phyloP scores from a whole-genome alignment of 2,113 vertebrate species.

The Parus major region DNA sequence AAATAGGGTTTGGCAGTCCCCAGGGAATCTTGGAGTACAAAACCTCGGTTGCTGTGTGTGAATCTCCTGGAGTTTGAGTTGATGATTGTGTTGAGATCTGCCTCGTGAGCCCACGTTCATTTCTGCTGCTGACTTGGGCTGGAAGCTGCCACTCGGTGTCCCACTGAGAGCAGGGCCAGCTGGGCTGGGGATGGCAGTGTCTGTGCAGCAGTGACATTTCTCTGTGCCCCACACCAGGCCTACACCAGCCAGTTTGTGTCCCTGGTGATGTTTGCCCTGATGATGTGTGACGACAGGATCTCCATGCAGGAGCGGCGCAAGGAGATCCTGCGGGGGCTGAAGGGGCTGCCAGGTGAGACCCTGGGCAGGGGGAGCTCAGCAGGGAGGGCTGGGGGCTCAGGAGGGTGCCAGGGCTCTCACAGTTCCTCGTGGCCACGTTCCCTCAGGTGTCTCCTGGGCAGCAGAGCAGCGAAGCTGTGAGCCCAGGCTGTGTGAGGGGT shows the following conservation, averaged over 20 bases:
- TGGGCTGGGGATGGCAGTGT: fast-evolving
- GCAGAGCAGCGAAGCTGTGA: neutral
- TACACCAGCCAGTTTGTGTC: constrained; percentile 98
- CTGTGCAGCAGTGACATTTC: neutral
- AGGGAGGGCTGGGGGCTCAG: neutral
- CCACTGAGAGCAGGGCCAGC: neutral
- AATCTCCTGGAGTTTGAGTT: neutral
- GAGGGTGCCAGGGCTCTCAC: fast-evolving
- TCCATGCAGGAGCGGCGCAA: constrained; percentile 94
- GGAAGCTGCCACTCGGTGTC: neutral
- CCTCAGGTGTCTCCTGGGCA: neutral
- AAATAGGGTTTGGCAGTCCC: fast-evolving
- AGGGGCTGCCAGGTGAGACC: constrained; percentile 86
- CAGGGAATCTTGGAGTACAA: neutral
- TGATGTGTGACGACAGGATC: constrained; percentile 97
- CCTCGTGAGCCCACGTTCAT: neutral
- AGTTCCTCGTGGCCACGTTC: fast-evolving
- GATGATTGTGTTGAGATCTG: fast-evolving
- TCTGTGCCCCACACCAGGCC: constrained; percentile 70
- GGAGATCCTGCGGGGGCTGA: constrained; percentile 92
- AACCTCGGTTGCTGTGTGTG: neutral
- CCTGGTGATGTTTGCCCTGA: constrained; percentile 94
- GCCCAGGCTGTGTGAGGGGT: fast-evolving
- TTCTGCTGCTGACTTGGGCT: neutral
- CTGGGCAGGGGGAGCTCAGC: neutral